These are phyloP conservation scores for Erethizon dorsatum DNA, from an alignment of 2,797 vertebrate genomes.

Conservation along the genomic window DNA sequence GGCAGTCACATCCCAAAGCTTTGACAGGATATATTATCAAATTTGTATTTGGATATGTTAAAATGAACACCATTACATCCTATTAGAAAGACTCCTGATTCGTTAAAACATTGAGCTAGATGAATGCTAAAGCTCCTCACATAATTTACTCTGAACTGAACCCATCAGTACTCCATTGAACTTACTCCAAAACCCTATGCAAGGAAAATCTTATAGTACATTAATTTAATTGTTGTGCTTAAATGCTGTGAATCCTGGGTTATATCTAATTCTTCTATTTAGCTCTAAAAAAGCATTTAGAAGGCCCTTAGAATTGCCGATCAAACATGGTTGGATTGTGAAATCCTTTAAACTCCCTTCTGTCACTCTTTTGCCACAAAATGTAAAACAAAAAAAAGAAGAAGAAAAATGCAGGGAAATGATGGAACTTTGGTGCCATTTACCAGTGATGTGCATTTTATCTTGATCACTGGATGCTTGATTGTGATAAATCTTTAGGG, in stretches of 20 bases:
- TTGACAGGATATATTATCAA: not conserved
- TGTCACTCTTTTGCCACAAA: not conserved
- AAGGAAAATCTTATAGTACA: not conserved
- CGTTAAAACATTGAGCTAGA: not conserved
- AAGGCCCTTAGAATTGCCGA: not conserved
- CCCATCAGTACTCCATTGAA: not conserved
- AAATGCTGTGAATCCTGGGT: slow-evolving; percentile 22
- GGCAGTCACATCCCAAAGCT: not conserved
- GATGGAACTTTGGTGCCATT: not conserved
- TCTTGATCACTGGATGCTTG: not conserved
- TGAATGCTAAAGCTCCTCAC: not conserved
- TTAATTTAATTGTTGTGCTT: not conserved
- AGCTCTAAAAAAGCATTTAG: not conserved
- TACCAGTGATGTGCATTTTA: not conserved
- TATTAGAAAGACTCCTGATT: not conserved
- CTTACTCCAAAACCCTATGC: not conserved
- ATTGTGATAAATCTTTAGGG: not conserved
- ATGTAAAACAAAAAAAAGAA: not conserved
- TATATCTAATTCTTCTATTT: slow-evolving; percentile 50
- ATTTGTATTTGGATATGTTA: not conserved
- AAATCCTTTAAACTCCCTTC: not conserved
- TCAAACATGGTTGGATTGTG: not conserved
- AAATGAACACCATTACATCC: not conserved
- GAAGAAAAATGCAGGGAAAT: not conserved
- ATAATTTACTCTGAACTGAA: not conserved